A percentile compares a stretch with the other conserved stretches of the same genome.
These are phyloP conservation scores for Cassiopea xamachana DNA, from an alignment of 30 jellyfish, hydroid and myxozoan species.

Conservation along the genomic window DNA sequence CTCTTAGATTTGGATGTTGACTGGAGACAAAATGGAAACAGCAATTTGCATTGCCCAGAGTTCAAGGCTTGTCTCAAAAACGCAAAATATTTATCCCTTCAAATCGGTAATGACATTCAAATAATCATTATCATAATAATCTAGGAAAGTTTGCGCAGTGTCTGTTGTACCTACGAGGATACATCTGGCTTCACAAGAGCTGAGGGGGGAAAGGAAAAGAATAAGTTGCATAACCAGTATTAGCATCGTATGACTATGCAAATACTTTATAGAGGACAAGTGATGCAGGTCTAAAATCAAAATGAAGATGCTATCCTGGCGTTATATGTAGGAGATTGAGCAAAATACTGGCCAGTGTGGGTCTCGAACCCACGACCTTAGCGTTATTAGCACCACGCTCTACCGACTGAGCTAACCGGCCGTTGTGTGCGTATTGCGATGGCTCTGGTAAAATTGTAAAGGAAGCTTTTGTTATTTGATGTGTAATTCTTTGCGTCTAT, in stretches of 20 bases:
- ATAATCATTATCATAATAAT: no score
- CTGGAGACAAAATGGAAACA: conserved; percentile 99
- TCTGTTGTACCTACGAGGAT: no score
- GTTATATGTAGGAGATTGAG: not conserved
- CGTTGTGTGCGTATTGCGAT: not conserved
- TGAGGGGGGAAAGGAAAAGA: no score
- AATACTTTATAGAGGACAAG: no score
- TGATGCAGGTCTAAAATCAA: no score
- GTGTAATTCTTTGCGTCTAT: no score
- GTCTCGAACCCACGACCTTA: conserved; percentile 80
- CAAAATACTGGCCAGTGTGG: conserved; percentile 57
- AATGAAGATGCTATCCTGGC: no score
- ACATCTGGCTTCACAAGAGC: no score
- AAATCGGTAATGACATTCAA: conserved; percentile 71
- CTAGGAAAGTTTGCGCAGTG: no score
- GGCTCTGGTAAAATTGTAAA: not conserved
- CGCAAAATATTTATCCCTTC: conserved; percentile 90
- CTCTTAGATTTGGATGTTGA: conserved; percentile 94
- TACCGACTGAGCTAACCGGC: conserved; percentile 83
- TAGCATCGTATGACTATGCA: no score
- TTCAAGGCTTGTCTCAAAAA: conserved; percentile 92
- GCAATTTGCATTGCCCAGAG: conserved; percentile 98
- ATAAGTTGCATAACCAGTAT: no score
- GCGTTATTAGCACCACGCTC: conserved; percentile 85
- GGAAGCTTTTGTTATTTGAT: no score